Evolutionary conservation across 2,888 invertebrate species (phyloP), one percentile per base, ranked within the genome.

Genomic region (Anthoptus insignis): DNA sequence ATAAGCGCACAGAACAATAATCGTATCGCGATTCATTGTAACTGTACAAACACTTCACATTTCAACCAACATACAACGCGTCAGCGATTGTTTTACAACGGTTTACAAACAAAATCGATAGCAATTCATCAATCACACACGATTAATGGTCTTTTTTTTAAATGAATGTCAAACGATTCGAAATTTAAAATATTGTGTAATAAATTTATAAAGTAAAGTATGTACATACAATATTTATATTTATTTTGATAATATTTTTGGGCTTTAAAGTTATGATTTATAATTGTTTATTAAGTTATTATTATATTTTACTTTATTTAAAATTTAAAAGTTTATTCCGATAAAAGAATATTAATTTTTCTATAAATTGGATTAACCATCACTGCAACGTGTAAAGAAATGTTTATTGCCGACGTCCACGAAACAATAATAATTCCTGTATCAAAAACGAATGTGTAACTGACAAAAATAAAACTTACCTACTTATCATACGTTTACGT

Each of bases 21-120:
- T 72, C 67, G 77, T 80, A 71, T 81, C 78, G 64, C 86, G 86
- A 85, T 80, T 82, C 92, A 91, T 92, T 80, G 86, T 85, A 68
- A 74, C 68, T 67, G 78, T 75, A 76, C 69, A 74, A 72, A 76
- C 85, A 85, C 81, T 82, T 80, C 76, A 79, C 84, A 83, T 81
- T 77, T 85, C 84, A 88, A 81, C 81, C 81, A 61, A 73, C 42
- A 60, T 64, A 59, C 76, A 52, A 42, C 71, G 69, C 73, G 73
- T 75, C 77, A 45, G 72, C 71, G 79, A 83, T 81, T 73, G 61
- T 71, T 68, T 47, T 64, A 67, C n/a, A 65, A 59, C 56, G 63
- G 39, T 64, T 64, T 57, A 29, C 37, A 57, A 54, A 54, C 39
- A 39, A 57, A 64, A 32, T 47, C 34, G 22, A 56, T 56, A 22